phyloP scores from a whole-genome alignment of 2,888 invertebrate species.

The Salticus scenicus region DNA sequence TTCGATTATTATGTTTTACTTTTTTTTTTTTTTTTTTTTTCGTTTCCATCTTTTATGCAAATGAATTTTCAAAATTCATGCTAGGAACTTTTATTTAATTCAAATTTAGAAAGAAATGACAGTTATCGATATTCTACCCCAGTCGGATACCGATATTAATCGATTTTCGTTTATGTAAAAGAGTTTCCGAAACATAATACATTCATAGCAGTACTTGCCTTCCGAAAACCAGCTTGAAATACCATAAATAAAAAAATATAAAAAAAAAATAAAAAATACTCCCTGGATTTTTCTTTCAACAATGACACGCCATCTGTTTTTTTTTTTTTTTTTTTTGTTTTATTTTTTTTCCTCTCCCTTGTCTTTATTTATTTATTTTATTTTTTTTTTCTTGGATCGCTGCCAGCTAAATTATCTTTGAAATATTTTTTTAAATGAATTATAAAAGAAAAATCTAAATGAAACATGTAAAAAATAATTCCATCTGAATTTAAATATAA shows the following conservation, averaged over 20 bases:
- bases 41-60: too few species aligned
- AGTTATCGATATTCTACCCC: slow-evolving; percentile 38
- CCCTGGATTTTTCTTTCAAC: not conserved
- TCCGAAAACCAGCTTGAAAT: not conserved
- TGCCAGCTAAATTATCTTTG: slow-evolving; percentile 28
- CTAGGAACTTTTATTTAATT: not conserved
- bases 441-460: not conserved
- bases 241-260: too few species aligned
- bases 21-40: too few species aligned
- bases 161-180: slow-evolving; percentile 67
- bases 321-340: not conserved
- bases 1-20: too few species aligned
- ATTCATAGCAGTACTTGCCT: slow-evolving; percentile 27
- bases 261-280: not conserved
- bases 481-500: slow-evolving; percentile 53
- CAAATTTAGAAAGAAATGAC: slow-evolving; percentile 28
- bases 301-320: not conserved
- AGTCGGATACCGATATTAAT: slow-evolving; percentile 41
- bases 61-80: too few species aligned
- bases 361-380: too few species aligned
- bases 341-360: too few species aligned
- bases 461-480: slow-evolving; percentile 5
- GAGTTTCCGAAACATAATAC: slow-evolving; percentile 45
- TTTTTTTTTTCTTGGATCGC: slow-evolving; percentile 43
- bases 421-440: not conserved